phyloP scores from a whole-genome alignment of 2,888 invertebrate species.

The Campoplex capitator region DNA sequence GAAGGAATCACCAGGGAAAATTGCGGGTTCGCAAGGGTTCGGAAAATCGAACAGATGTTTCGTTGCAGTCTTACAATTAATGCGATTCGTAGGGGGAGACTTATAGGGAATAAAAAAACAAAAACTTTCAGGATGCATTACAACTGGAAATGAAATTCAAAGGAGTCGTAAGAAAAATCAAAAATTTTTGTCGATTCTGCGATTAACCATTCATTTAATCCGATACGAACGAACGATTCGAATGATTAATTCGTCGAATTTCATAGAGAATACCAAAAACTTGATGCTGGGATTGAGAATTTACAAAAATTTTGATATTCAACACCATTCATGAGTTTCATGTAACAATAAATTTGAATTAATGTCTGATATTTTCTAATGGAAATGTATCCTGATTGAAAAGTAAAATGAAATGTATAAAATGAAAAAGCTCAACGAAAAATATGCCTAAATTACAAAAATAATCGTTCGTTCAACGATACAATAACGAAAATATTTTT shows the following conservation, averaged over 20 bases:
- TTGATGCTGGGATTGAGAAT: too few relatives aligned
- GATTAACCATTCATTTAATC: too few relatives aligned
- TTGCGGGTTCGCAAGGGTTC: slow-evolving; percentile 15
- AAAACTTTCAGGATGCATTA: neutral
- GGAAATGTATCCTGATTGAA: too few relatives aligned
- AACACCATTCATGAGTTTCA: too few relatives aligned
- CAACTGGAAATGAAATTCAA: neutral
- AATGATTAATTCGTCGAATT: too few relatives aligned
- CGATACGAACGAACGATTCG: too few relatives aligned
- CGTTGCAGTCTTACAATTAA: neutral
- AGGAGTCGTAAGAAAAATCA: neutral
- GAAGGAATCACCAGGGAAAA: slow-evolving; percentile 22
- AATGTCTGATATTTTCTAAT: too few relatives aligned
- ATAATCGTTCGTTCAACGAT: neutral
- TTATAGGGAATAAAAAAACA: neutral
- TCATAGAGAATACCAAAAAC: too few relatives aligned
- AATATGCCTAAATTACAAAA: neutral
- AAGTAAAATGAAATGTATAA: neutral
- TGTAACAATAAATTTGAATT: too few relatives aligned
- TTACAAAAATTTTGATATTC: too few relatives aligned
- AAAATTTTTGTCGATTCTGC: too few relatives aligned
- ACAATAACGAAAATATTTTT: slow-evolving; percentile 73
- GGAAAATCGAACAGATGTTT: slow-evolving; percentile 61
- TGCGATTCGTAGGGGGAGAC: neutral
- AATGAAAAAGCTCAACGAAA: neutral